phyloP scores from a whole-genome alignment of 2,888 invertebrate genomes.

The Lasioglossum zephyrum region DNA sequence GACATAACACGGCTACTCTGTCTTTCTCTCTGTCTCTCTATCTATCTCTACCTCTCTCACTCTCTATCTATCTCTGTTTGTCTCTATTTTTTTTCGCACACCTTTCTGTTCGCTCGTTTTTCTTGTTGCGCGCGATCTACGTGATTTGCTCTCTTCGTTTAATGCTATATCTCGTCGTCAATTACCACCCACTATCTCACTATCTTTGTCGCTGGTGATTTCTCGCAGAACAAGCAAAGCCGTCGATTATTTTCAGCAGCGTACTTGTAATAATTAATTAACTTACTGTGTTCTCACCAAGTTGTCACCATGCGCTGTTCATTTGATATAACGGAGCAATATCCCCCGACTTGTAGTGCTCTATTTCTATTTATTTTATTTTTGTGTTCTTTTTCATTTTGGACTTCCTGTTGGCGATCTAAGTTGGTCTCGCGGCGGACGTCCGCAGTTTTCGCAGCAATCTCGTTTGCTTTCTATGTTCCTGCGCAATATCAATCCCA shows the following conservation, averaged over 20 bases:
- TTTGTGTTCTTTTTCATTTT: background rate
- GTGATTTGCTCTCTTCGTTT: constrained; percentile 47
- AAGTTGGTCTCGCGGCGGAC: constrained; percentile 23
- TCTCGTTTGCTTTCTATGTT: constrained; percentile 45
- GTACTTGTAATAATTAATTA: constrained; percentile 18
- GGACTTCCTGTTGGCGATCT: background rate
- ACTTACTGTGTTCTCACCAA: constrained; percentile 43
- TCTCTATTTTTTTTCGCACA: constrained; percentile 20
- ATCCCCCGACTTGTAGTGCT: background rate
- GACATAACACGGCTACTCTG: constrained; percentile 52
- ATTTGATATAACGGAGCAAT: constrained; percentile 22
- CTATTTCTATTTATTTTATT: background rate
- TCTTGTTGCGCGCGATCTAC: constrained; percentile 44
- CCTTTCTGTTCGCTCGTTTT: constrained; percentile 36
- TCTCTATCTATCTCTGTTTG: constrained; percentile 18
- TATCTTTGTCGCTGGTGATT: constrained; percentile 8
- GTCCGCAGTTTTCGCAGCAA: constrained; percentile 16
- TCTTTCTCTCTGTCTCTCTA: constrained; percentile 39
- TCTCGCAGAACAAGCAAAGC: background rate
- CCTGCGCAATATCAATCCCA: constrained; percentile 12
- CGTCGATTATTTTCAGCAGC: constrained; percentile 16
- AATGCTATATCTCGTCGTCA: constrained; percentile 54
- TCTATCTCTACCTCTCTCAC: constrained; percentile 16
- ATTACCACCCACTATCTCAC: constrained; percentile 7
- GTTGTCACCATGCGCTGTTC: constrained; percentile 34